These are phyloP conservation scores for Rhabdomys dilectus DNA, from an alignment of 2,113 vertebrate genomes.

Conservation along the genomic window DNA sequence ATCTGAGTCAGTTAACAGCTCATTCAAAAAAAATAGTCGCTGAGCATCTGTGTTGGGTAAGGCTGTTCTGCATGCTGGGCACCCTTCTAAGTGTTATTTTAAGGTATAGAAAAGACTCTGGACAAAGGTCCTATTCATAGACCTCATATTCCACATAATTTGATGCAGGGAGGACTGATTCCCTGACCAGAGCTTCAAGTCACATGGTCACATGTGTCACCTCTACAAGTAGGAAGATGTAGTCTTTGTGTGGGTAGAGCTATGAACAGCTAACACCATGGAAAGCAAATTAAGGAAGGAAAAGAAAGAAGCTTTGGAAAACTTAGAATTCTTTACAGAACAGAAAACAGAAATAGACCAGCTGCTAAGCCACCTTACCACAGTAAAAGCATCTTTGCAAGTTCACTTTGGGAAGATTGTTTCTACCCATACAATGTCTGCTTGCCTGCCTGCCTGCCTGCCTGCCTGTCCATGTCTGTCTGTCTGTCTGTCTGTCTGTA, in stretches of 20 bases:
- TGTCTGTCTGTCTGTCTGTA: background rate
- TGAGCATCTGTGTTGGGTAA: background rate
- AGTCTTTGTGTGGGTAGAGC: background rate
- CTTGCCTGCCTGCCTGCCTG: background rate
- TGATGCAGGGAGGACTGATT: background rate
- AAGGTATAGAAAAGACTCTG: slow-evolving; percentile 1
- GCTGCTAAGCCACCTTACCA: background rate
- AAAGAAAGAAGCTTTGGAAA: background rate
- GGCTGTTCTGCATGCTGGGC: background rate
- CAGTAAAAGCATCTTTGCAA: background rate
- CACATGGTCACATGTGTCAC: background rate
- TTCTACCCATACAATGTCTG: background rate
- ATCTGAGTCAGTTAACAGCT: slow-evolving; percentile 11
- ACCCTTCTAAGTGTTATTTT: background rate
- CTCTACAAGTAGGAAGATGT: background rate
- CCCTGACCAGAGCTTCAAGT: background rate
- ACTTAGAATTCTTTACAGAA: slow-evolving; percentile 6
- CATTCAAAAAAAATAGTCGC: background rate
- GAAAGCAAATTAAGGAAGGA: background rate
- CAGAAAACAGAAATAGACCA: background rate
- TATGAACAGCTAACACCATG: background rate
- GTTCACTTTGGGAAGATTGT: background rate
- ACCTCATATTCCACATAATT: background rate
- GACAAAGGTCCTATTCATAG: background rate
- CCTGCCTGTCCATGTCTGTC: background rate